Evolutionary conservation across 2,797 vertebrate genomes (phyloP), one percentile per base, ranked within the genome.

Genomic region (Spinus pinus): DNA sequence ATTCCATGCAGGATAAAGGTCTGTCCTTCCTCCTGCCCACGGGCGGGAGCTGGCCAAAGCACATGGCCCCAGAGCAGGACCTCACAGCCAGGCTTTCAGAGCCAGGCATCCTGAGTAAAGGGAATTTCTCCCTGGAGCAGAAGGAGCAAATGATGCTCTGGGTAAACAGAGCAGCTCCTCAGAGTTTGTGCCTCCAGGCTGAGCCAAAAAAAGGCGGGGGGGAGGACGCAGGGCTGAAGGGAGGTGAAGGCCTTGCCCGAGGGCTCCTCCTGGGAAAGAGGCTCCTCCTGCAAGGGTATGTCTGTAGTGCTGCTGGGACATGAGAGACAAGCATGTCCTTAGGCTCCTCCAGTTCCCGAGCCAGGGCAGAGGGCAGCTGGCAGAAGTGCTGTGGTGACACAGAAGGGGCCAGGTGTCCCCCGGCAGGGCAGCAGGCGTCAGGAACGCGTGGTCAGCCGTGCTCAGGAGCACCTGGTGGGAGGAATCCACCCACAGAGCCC

Each of bases 271-370:
- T 30, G 70, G 84, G 79, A 27, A 41, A 0, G 79, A 2, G 8
- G 33, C 44, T 78, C 25, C 4, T 2, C 16, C 5, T 2, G 4
- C 0, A 0, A 3, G 31, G 35, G 13, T 13, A 0, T 5, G 30
- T 1, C 1, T 6, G 24, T 3, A 6, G 54, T 2, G 1, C 42
- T 39, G 0, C n/a, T 33, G 6, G 6, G 33, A 21, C 2, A 0
- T 2, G 0, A 28, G 35, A 2, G 16, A 14, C 53, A 24, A 4
- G 11, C 4, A 0, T 0, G 14, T 57, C 17, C 54, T 19, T 2
- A 5, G 53, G 41, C n/a, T 35, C 1, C 7, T 1, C 6, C 15
- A 2, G 46, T 1, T n/a, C 33, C 35, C 15, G 42, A 1, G 2
- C 4, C 18, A 0, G n/a, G 0, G 51, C 80, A 15, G 19, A 18